Evolutionary conservation across 2,113 vertebrate genomes (phyloP).

Genomic region (Emydura subglobosa): DNA sequence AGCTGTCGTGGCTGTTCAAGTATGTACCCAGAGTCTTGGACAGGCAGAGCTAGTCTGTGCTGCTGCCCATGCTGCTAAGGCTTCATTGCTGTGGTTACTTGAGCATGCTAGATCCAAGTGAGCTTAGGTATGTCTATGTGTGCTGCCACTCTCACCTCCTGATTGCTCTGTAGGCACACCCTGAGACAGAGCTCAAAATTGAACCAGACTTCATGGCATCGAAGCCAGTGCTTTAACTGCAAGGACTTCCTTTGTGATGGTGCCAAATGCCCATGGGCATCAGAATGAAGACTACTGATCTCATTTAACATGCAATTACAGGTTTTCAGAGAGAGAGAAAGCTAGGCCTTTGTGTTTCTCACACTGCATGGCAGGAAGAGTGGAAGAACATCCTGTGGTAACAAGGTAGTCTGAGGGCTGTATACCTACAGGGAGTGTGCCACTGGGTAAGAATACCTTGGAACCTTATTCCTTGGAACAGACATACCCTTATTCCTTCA

Average conservation of each 20-base stretch:
- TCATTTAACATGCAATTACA: not conserved
- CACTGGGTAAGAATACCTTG: not conserved
- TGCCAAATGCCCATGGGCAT: not conserved
- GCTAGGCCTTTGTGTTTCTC: not conserved
- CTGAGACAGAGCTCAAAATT: not conserved
- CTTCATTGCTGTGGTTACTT: too few relatives aligned
- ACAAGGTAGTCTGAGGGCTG: not conserved
- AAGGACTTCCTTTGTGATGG: not conserved
- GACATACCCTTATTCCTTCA: not conserved
- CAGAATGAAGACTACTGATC: not conserved
- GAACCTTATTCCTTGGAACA: not conserved
- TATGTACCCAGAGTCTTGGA: too few relatives aligned
- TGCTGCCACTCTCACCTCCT: too few relatives aligned
- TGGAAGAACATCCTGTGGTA: not conserved
- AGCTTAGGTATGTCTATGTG: too few relatives aligned
- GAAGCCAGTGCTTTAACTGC: not conserved
- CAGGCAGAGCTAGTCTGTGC: too few relatives aligned
- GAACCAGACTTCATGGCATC: not conserved
- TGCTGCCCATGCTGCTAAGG: too few relatives aligned
- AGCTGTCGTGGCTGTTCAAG: too few relatives aligned
- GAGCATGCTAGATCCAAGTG: too few relatives aligned
- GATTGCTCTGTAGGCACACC: too few relatives aligned
- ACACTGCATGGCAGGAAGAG: not conserved
- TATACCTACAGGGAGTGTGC: not conserved
- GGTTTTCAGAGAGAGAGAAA: not conserved